Conservation (phyloP, 2,113 vertebrate genomes). For the Tretioscincus oriximinensis region DNA sequence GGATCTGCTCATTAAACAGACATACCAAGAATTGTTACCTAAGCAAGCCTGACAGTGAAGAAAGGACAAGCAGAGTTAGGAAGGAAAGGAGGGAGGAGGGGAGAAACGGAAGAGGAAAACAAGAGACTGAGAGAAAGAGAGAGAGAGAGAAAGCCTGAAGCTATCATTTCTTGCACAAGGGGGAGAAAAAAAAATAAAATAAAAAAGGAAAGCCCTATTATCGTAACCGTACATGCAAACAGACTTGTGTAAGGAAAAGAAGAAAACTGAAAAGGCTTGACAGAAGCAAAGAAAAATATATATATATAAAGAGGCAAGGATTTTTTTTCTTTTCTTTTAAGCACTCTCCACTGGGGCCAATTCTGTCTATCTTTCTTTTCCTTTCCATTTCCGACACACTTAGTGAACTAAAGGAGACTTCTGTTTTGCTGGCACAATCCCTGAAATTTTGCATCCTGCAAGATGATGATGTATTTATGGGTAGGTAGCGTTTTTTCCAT, state of each 20-base stretch:
- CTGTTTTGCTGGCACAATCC: conserved; percentile 77
- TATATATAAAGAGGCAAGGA: conserved; percentile 66
- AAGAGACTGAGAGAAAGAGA: conserved; percentile 38
- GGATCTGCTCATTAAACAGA: conserved; percentile 83
- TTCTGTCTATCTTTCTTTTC: conserved; percentile 63
- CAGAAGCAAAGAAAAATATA: conserved; percentile 69
- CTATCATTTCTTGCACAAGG: conserved; percentile 74
- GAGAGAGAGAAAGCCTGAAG: conserved; percentile 72
- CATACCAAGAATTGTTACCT: conserved; percentile 82
- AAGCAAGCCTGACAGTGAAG: conserved; percentile 73
- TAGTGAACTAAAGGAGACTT: conserved; percentile 82
- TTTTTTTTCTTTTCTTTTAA: conserved; percentile 60
- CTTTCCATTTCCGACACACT: conserved; percentile 78
- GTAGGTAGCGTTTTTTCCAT: conserved; percentile 82
- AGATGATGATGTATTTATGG: conserved; percentile 96
- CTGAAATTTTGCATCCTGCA: conserved; percentile 74
- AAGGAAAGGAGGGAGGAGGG: conserved; percentile 49
- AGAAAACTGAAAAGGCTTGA: conserved; percentile 77
- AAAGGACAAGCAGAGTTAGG: conserved; percentile 65
- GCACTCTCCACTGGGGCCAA: conserved; percentile 75
- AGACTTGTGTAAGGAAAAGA: conserved; percentile 68
- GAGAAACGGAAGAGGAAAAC: conserved; percentile 28
- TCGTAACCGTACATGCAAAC: conserved; percentile 79
- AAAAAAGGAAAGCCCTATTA: conserved; percentile 74
- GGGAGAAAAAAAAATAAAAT: conserved; percentile 70